These are phyloP conservation scores for Clavelina lepadiformis DNA, from an alignment of 23 tunicate species.

Conservation along the genomic window DNA sequence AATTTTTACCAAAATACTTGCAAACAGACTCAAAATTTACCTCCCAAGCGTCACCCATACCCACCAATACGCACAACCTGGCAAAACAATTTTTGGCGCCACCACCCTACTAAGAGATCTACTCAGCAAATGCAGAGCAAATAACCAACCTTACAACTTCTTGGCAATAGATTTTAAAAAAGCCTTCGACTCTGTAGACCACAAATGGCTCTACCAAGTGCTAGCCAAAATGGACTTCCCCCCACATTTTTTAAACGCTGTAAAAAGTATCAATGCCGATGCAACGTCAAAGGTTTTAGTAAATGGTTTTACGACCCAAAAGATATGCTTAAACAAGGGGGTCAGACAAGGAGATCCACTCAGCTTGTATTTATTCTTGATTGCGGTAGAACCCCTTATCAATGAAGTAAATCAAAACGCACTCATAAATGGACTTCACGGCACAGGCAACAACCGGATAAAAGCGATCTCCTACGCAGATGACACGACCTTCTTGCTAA, in stretches of 20 bases:
- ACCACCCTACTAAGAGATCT: conserved; percentile 13
- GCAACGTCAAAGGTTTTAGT: not conserved
- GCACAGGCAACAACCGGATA: not conserved
- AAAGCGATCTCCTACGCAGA: conserved; percentile 21
- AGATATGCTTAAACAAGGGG: not conserved
- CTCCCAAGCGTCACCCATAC: not conserved
- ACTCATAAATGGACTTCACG: conserved; percentile 1
- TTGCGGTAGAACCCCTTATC: not conserved
- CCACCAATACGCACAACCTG: conserved; percentile 28
- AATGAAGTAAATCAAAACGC: not conserved
- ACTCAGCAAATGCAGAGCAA: no score
- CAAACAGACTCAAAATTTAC: not conserved
- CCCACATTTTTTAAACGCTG: not conserved
- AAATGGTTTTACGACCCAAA: not conserved
- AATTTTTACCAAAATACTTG: conserved; percentile 5
- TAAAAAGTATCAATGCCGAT: not conserved
- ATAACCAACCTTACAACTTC: no score
- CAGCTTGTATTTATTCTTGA: conserved; percentile 2
- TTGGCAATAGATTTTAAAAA: conserved; percentile 23
- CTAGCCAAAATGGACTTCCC: conserved; percentile 11
- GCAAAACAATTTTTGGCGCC: not conserved
- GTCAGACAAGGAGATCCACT: conserved; percentile 7
- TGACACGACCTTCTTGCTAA: no score
- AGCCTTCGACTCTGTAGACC: conserved; percentile 21
- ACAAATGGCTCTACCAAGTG: conserved; percentile 2